Evolutionary conservation across 2,888 invertebrate species (phyloP).

Genomic region (Apotomis betuletana): DNA sequence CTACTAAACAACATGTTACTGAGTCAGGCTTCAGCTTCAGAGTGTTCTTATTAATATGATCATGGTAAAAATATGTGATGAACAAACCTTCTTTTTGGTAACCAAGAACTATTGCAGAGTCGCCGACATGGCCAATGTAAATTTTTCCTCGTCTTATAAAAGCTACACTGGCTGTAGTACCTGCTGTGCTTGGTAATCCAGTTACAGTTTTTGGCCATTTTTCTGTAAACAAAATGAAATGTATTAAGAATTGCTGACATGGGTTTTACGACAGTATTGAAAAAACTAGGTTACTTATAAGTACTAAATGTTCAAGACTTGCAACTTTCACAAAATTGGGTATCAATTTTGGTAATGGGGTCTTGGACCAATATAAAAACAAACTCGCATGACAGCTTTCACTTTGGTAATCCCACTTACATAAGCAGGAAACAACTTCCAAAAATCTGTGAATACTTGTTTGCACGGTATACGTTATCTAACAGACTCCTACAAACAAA

Average conservation of each 20-base stretch:
- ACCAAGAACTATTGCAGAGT: slow-evolving; percentile 96
- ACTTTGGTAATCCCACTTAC: slow-evolving; percentile 57
- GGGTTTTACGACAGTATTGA: not conserved
- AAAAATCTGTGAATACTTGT: slow-evolving; percentile 58
- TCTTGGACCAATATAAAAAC: slow-evolving; percentile 63
- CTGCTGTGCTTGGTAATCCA: slow-evolving; percentile 97
- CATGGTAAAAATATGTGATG: not conserved
- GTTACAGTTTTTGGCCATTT: slow-evolving; percentile 98
- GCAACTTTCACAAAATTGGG: slow-evolving; percentile 39
- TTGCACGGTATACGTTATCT: slow-evolving; percentile 52
- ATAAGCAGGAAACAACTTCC: slow-evolving; percentile 60
- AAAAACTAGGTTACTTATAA: slow-evolving; percentile 30
- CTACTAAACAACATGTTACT: no score
- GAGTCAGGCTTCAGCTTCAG: no score
- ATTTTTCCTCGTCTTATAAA: slow-evolving; percentile 97
- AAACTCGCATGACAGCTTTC: slow-evolving; percentile 79
- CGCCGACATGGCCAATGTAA: slow-evolving; percentile 99
- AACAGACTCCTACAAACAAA: slow-evolving; percentile 58
- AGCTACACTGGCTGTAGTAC: slow-evolving; percentile 98
- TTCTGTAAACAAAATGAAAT: slow-evolving; percentile 79
- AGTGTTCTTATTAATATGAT: not conserved
- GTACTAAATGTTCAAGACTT: slow-evolving; percentile 9
- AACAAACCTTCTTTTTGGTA: slow-evolving; percentile 87
- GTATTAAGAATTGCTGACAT: not conserved
- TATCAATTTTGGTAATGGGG: slow-evolving; percentile 60